Evolutionary conservation across 2,888 invertebrate genomes (phyloP), one percentile per base, ranked within the genome.

Genomic region (Vanessa cardui): DNA sequence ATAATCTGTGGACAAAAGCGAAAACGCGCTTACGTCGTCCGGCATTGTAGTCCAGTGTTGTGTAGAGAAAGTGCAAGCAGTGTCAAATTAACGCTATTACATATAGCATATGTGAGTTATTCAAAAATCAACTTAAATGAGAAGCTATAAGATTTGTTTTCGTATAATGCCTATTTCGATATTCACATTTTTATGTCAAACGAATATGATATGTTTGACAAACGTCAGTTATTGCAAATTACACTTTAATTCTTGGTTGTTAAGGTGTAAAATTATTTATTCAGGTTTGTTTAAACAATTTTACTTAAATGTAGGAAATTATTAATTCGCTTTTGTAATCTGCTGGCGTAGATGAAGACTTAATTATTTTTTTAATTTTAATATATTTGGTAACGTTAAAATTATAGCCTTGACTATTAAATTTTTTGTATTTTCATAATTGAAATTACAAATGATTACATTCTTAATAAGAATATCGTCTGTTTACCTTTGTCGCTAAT

Each of bases 51-150:
- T 39, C 39, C 39, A 39, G 50, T 31, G 26, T 52, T 47, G 50
- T 45, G 50, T 39, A 33, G 64, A 52, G 64, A 65, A 59, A 65
- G 64, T 52, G 64, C 50, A 65, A 59, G 59, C 45, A 44, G 58
- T 64, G 58, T 59, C 59, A 44, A 64, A 59, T 59, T 64, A 59
- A 64, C 59, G n/a, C 52, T 59, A 59, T 64, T 44, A 59, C 64
- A 39, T 39, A 58, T 20, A 50, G 18, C 59, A 21, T 59, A 18
- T 39, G 44, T 39, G 59, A 39, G 18, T 52, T 50, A 31, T 4
- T 18, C n/a, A 20, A 64, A 59, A 52, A 39, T 39, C 6, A 18
- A 20, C 59, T 59, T 58, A 58, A 49, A 21, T 0, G 18, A 2
- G 6, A 18, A 0, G 2, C 0, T 0, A 6, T 31, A 16, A 59